phyloP scores from a whole-genome alignment of 2,888 invertebrate genomes.

The Brenthis ino region DNA sequence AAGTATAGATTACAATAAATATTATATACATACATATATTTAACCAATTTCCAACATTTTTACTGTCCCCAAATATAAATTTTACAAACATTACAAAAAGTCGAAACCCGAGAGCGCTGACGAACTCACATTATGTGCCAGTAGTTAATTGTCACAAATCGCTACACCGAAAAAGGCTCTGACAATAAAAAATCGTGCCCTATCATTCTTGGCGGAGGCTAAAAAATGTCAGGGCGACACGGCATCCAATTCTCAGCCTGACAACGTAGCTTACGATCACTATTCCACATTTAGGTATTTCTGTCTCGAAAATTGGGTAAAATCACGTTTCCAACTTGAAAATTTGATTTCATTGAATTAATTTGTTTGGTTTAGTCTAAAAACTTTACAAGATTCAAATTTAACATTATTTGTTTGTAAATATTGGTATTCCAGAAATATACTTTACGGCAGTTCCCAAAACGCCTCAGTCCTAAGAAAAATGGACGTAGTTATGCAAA shows the following conservation, averaged over 20 bases:
- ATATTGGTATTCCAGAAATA: too few relatives aligned
- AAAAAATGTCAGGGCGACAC: constrained; percentile 24
- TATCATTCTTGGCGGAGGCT: constrained; percentile 22
- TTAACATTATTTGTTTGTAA: too few relatives aligned
- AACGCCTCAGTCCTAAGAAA: too few relatives aligned
- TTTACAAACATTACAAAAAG: neutral
- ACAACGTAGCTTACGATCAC: constrained; percentile 36
- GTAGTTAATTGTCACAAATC: constrained; percentile 16
- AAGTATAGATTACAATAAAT: too few relatives aligned
- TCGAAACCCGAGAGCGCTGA: neutral
- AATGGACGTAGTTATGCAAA: too few relatives aligned
- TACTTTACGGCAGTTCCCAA: too few relatives aligned
- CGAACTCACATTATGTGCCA: constrained; percentile 4
- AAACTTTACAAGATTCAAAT: too few relatives aligned
- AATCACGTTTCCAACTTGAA: constrained; percentile 32
- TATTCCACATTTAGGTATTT: constrained; percentile 48
- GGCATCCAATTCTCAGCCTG: constrained; percentile 29
- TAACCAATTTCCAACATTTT: too few relatives aligned
- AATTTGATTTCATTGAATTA: neutral
- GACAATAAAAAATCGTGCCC: constrained; percentile 30
- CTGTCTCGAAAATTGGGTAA: constrained; percentile 25
- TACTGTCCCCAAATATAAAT: neutral
- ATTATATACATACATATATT: too few relatives aligned
- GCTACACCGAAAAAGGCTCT: constrained; percentile 16
- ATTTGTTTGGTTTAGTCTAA: neutral